phyloP scores from a whole-genome alignment of 1,140 invertebrate species.

The Drosophila busckii region DNA sequence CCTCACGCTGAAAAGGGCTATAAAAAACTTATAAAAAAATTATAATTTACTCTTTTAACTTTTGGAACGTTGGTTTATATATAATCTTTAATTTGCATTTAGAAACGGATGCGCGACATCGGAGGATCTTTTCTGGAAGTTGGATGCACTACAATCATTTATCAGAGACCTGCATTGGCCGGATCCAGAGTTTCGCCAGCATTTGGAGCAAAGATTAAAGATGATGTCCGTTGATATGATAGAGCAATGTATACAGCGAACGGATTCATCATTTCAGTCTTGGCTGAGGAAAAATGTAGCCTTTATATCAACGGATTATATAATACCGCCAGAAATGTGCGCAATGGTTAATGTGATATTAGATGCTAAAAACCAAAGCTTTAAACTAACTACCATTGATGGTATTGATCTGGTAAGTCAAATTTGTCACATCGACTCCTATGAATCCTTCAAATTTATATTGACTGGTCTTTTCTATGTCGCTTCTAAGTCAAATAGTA shows the following conservation, averaged over 20 bases:
- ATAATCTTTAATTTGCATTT: conserved; percentile 26
- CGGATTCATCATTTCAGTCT: conserved; percentile 88
- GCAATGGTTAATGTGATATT: conserved; percentile 99
- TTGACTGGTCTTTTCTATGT: too few species aligned
- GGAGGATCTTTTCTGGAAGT: conserved; percentile 99
- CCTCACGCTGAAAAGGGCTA: too few species aligned
- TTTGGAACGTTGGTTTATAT: conserved; percentile 12
- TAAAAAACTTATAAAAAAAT: not conserved
- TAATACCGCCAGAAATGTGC: conserved; percentile 98
- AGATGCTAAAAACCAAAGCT: conserved; percentile 95
- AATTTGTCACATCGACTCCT: too few species aligned
- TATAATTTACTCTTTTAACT: not conserved
- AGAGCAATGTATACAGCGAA: conserved; percentile 97
- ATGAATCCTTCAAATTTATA: too few species aligned
- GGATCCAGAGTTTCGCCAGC: conserved; percentile 97
- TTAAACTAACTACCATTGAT: conserved; percentile 97
- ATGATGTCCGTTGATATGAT: conserved; percentile 99
- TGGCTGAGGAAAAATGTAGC: conserved; percentile 98
- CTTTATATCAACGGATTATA: conserved; percentile 97
- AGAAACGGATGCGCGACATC: conserved; percentile 98
- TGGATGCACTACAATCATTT: conserved; percentile 98
- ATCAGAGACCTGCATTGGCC: conserved; percentile 99
- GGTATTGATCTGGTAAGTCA: conserved; percentile 94
- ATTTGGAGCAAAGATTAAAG: conserved; percentile 97
- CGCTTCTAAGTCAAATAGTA: too few species aligned